A percentile compares a stretch with the other conserved stretches of the same genome.
Conservation (phyloP, 2,888 invertebrate species). For the Rotaria sp. region DNA sequence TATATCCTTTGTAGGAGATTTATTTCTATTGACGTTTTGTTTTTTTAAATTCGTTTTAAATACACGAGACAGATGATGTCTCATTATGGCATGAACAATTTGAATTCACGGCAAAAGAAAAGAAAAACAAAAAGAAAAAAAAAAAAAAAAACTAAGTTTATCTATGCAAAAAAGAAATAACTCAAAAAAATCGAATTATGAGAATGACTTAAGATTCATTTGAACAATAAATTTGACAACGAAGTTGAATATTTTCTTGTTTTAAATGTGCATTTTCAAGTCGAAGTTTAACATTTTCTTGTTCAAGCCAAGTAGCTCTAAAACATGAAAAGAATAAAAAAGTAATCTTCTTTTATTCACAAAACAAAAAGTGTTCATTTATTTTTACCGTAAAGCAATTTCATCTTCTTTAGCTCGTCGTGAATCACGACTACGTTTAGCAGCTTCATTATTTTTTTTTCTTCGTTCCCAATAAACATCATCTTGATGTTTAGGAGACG, state of each 20-base stretch:
- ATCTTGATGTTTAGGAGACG: slow-evolving; percentile 59
- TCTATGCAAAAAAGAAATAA: neutral
- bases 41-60: neutral
- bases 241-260: slow-evolving; percentile 62
- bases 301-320: slow-evolving; percentile 74
- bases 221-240: slow-evolving; percentile 48
- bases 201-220: neutral
- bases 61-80: neutral
- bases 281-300: slow-evolving; percentile 72
- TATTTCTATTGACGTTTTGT: too few relatives aligned
- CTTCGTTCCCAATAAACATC: slow-evolving; percentile 78
- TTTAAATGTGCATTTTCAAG: slow-evolving; percentile 65
- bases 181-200: neutral
- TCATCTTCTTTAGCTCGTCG: slow-evolving; percentile 82
- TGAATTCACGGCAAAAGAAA: slow-evolving; percentile 24
- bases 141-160: neutral
- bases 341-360: neutral
- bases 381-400: slow-evolving; percentile 66
- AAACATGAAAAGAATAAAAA: neutral
- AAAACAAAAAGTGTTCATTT: neutral
- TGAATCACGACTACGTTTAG: slow-evolving; percentile 83
- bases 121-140: neutral
- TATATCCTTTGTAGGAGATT: neutral
- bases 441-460: slow-evolving; percentile 84
- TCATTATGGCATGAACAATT: slow-evolving; percentile 16